Percentiles rank a stretch among this genome's conserved stretches.
These are phyloP conservation scores for Australoheros scitulus DNA, from an alignment of 2,113 vertebrate genomes.

Conservation along the genomic window DNA sequence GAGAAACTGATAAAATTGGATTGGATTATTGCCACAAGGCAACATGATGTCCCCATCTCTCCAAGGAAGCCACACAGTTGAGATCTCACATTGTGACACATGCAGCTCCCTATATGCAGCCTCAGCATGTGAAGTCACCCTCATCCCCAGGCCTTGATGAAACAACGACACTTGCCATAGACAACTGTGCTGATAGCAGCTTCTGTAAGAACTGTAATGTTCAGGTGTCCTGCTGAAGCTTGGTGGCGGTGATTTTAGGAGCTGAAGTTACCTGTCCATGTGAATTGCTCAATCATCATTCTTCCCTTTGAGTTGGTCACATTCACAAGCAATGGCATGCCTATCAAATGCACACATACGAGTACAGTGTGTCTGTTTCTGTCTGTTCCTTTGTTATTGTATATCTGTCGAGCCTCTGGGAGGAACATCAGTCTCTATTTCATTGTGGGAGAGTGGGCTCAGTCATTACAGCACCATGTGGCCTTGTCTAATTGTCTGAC, in stretches of 20 bases:
- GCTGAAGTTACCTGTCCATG: conserved; percentile 5
- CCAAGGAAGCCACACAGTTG: background rate
- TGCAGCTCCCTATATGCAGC: background rate
- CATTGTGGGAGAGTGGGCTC: conserved; percentile 1
- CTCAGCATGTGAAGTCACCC: conserved; percentile 5
- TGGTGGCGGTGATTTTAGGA: conserved; percentile 1
- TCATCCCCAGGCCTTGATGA: background rate
- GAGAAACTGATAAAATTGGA: background rate
- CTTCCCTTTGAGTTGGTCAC: conserved; percentile 5
- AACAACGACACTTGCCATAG: conserved; percentile 15
- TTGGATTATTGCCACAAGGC: conserved; percentile 9
- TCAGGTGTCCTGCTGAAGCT: conserved; percentile 12
- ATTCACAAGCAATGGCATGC: conserved; percentile 6
- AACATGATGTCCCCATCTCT: conserved; percentile 8
- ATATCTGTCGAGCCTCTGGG: background rate
- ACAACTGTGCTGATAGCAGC: conserved; percentile 12
- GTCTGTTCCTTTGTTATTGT: conserved; percentile 27
- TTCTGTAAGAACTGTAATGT: conserved; percentile 13
- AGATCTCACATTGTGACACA: conserved; percentile 10
- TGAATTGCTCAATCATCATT: conserved; percentile 10
- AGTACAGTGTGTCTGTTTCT: background rate
- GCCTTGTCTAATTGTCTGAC: conserved; percentile 61
- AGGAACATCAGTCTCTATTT: conserved; percentile 40
- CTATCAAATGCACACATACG: conserved; percentile 23
- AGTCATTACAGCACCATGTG: conserved; percentile 35